Conservation (phyloP, 92 coral and sea anemone species). For the Epizoanthus illoricatus region DNA sequence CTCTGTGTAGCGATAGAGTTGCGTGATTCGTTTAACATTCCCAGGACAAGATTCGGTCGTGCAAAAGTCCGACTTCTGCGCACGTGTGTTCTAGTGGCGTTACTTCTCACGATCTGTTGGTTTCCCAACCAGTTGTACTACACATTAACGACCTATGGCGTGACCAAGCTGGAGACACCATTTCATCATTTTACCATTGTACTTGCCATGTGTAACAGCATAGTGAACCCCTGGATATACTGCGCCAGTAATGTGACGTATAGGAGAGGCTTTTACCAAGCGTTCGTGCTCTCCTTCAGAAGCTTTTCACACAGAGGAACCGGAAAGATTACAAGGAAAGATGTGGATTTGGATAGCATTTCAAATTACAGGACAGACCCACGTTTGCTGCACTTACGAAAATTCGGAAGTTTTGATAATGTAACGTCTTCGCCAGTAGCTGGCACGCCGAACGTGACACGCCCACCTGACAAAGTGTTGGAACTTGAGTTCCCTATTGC, state of each 20-base stretch:
- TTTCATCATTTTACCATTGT: slow-evolving; percentile 67
- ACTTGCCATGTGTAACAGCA: slow-evolving; percentile 70
- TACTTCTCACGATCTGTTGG: slow-evolving; percentile 75
- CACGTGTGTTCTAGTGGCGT: slow-evolving; percentile 68
- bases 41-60: slow-evolving; percentile 31
- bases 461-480: too few relatives aligned
- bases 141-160: slow-evolving; percentile 48
- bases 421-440: neutral
- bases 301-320: neutral
- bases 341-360: neutral
- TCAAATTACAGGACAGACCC: neutral
- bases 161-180: slow-evolving; percentile 58
- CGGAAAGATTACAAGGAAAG: neutral
- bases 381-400: slow-evolving; percentile 1
- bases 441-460: too few relatives aligned
- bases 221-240: slow-evolving; percentile 70
- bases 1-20: slow-evolving; percentile 54
- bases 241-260: slow-evolving; percentile 68
- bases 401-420: slow-evolving; percentile 4
- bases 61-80: slow-evolving; percentile 52
- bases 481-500: too few relatives aligned
- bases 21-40: slow-evolving; percentile 47
- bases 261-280: slow-evolving; percentile 49
- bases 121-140: slow-evolving; percentile 81
- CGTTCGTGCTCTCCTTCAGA: slow-evolving; percentile 1